Conservation (phyloP, 2,888 invertebrate species). For the Siphlonurus alternatus region DNA sequence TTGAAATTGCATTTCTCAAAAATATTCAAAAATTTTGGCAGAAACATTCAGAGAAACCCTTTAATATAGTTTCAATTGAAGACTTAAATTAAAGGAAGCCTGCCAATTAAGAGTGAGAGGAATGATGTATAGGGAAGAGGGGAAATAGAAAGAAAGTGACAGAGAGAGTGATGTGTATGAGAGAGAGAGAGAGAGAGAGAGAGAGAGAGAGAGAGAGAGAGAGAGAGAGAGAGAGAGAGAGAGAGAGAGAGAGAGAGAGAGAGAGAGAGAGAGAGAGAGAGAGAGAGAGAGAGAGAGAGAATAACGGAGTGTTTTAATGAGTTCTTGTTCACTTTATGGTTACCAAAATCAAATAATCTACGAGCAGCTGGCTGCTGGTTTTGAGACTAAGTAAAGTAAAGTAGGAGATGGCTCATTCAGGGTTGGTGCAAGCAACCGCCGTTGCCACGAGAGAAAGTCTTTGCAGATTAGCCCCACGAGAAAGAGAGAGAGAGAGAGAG, state of each 20-base stretch:
- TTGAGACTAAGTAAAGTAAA: not conserved
- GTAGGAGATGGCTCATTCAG: not conserved
- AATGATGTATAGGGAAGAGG: no score
- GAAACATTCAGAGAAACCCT: no score
- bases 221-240: not conserved
- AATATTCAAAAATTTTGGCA: no score
- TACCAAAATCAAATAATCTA: not conserved
- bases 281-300: not conserved
- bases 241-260: not conserved
- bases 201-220: not conserved
- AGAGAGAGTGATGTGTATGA: no score
- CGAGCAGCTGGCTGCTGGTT: not conserved
- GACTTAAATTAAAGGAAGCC: no score
- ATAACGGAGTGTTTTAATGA: not conserved
- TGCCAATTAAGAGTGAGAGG: no score
- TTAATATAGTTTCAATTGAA: no score
- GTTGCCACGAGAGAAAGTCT: not conserved
- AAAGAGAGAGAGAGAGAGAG: not conserved
- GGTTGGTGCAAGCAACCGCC: not conserved
- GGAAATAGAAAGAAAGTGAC: no score
- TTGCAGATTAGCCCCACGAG: not conserved
- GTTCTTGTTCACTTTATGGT: not conserved
- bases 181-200: no score
- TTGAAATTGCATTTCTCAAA: no score
- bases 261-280: conserved; percentile 2